These are phyloP conservation scores for Crematogaster levior DNA, from an alignment of 2,888 invertebrate species.

Conservation along the genomic window DNA sequence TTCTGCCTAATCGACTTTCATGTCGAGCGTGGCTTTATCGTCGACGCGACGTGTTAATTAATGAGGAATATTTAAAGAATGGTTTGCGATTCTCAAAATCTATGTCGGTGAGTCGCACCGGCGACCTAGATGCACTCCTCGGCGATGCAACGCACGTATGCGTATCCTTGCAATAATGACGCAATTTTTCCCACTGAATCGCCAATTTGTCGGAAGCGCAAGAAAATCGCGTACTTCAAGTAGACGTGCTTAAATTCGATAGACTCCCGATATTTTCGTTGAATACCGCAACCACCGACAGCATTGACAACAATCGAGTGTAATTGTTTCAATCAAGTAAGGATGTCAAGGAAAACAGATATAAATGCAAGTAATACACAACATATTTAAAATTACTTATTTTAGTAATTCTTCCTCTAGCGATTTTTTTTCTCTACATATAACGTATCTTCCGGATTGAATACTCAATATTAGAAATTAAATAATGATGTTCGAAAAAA, in stretches of 20 bases:
- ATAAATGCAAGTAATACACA: background rate
- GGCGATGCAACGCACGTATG: constrained; percentile 23
- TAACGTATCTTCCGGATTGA: background rate
- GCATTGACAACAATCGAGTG: background rate
- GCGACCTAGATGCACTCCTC: constrained; percentile 1
- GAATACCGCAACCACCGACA: background rate
- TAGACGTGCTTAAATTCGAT: background rate
- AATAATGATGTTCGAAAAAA: background rate
- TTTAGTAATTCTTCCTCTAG: background rate
- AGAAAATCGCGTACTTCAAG: constrained; percentile 24
- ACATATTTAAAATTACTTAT: background rate
- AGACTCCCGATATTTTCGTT: constrained; percentile 4
- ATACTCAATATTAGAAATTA: background rate
- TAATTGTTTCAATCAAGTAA: background rate
- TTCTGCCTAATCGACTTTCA: background rate
- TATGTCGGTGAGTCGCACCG: background rate
- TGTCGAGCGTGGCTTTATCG: background rate
- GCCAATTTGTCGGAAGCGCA: constrained; percentile 49
- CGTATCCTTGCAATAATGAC: constrained; percentile 9
- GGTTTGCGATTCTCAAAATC: constrained; percentile 9
- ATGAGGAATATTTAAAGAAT: constrained; percentile 28
- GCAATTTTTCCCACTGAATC: constrained; percentile 25
- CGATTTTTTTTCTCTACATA: background rate
- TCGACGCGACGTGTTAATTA: constrained; percentile 25
- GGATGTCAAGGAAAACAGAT: background rate